A percentile compares a stretch with the other conserved stretches of the same genome.
Evolutionary conservation across 2,797 vertebrate species (phyloP).

Genomic region (Argyrosomus regius): DNA sequence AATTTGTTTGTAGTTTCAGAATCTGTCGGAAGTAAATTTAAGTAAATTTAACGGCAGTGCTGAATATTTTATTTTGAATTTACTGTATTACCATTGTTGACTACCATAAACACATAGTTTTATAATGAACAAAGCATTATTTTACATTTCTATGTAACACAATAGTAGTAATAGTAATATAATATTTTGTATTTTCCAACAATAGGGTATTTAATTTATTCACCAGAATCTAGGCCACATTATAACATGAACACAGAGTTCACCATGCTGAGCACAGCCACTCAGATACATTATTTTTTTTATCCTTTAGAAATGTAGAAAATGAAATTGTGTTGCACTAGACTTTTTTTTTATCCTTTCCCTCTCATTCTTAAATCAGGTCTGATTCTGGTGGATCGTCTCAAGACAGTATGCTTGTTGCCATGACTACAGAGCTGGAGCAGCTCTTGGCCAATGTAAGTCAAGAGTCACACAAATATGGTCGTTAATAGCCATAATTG

Average conservation of each 20-base stretch:
- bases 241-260: background rate
- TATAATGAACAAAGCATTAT: background rate
- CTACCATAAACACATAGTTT: background rate
- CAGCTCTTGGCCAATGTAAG: conserved; percentile 93
- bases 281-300: background rate
- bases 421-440: conserved; percentile 96
- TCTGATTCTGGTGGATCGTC: conserved; percentile 92
- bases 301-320: background rate
- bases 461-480: background rate
- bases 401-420: conserved; percentile 94
- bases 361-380: conserved; percentile 70
- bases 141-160: background rate
- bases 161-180: no score
- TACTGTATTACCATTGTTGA: background rate
- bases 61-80: background rate
- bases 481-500: rapidly evolving
- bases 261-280: background rate
- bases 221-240: no score
- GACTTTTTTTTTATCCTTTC: background rate
- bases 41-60: background rate
- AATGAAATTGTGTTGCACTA: background rate
- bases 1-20: background rate
- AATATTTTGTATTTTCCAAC: background rate
- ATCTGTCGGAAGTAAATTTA: background rate
- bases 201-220: background rate